Percentiles rank a stretch among this genome's conserved stretches.
Conservation (phyloP, 2,888 invertebrate species). For the Strigamia crassipes region DNA sequence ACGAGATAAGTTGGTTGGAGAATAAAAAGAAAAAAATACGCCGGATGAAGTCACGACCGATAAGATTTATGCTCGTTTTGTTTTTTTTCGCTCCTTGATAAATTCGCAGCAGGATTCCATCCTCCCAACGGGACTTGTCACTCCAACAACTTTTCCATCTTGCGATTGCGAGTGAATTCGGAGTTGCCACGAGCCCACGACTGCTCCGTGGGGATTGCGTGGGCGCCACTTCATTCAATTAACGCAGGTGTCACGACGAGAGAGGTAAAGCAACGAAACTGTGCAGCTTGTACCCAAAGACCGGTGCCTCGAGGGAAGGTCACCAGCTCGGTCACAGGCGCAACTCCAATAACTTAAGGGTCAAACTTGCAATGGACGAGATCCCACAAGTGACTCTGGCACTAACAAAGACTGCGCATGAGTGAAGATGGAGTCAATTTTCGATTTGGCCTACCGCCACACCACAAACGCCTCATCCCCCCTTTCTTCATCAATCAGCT, state of each 20-base stretch:
- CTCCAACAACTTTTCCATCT: slow-evolving; percentile 16
- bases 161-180: neutral
- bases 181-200: neutral
- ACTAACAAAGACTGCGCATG: slow-evolving; percentile 21
- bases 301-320: slow-evolving; percentile 15
- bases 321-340: slow-evolving; percentile 1
- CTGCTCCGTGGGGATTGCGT: neutral
- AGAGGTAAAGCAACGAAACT: neutral
- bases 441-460: slow-evolving; percentile 21
- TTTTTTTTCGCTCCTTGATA: slow-evolving; percentile 10
- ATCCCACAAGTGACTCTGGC: slow-evolving; percentile 12
- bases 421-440: slow-evolving; percentile 21
- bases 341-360: slow-evolving; percentile 21
- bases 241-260: slow-evolving; percentile 1
- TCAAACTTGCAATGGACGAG: slow-evolving; percentile 21
- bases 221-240: slow-evolving; percentile 12
- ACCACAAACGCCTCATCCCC: slow-evolving; percentile 5
- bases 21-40: neutral
- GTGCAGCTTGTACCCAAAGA: slow-evolving; percentile 1
- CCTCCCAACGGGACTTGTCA: slow-evolving; percentile 21
- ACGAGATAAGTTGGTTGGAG: neutral
- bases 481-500: slow-evolving; percentile 1
- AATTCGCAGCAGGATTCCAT: neutral
- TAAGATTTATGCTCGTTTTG: slow-evolving; percentile 7
- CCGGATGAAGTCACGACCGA: neutral